phyloP scores from a whole-genome alignment of 2,113 vertebrate genomes.

The Chionis minor region DNA sequence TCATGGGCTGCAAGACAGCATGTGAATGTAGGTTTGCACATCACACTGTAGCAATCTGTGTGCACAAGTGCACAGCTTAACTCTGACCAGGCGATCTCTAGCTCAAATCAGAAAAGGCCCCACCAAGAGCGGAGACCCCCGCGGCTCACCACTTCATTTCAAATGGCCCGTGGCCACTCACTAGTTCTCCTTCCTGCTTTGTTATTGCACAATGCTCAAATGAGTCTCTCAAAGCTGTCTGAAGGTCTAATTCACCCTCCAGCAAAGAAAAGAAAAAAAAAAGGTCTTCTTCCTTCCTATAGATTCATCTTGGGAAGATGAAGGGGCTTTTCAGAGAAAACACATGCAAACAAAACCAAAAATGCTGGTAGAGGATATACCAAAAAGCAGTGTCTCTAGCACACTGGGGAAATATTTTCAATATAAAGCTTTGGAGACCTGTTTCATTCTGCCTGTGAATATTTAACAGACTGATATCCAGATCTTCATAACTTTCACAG shows the following conservation, averaged over 20 bases:
- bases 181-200: neutral
- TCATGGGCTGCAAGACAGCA: neutral
- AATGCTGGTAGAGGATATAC: neutral
- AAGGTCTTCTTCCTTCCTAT: neutral
- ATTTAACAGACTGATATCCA: neutral
- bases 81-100: neutral
- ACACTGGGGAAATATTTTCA: neutral
- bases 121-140: neutral
- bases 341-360: neutral
- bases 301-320: neutral
- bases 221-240: slow-evolving; percentile 39
- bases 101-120: neutral
- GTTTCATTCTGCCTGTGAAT: neutral
- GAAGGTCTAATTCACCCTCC: slow-evolving; percentile 49
- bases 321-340: slow-evolving; percentile 24
- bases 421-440: neutral
- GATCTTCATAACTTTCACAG: neutral
- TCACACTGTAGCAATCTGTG: neutral
- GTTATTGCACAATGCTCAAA: slow-evolving; percentile 17
- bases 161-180: slow-evolving; percentile 40
- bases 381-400: neutral
- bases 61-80: neutral
- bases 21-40: neutral
- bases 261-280: slow-evolving; percentile 37
- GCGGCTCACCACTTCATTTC: neutral